Base-by-base conservation (phyloP, 2,888 invertebrate species). In the Augiades crinisus region DNA sequence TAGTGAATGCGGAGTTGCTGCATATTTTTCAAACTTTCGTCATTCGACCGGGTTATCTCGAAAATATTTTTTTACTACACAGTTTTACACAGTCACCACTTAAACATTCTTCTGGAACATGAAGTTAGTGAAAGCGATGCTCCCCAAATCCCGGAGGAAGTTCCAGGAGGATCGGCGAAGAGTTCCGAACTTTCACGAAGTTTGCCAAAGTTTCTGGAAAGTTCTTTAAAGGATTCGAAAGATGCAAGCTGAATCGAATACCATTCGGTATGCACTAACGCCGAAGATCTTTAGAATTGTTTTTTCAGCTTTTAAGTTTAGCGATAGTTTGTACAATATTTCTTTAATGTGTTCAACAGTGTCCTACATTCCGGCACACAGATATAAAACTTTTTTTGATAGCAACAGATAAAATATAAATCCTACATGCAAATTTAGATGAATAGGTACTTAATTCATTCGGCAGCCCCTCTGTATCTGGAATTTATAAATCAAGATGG, bases 181-280 rank as follows among this genome's bases (percentile, higher is more conserved):
- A 51, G 44, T 51, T 51, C 31, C 41, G 37, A 53, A 53, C 47
- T 58, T 47, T 43, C 21, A 17, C 38, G 51, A 51, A 43, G 40
- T 55, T 14, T 46, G 19, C 16, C 19, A 41, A 57, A 57, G 49
- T 58, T 58, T 27, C 38, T 7, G 8, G 33, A 44, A 57, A 56
- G 47, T 54, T 57, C 12, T 24, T 51, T 44, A 51, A 51, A 37
- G 51, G 51, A 37, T 51, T 51, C 51, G 36, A 44, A 45, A 33
- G 36, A 55, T 40, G 55, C 49, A 51, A 51, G n/a, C n/a, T n/a
- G 44, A 22, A 51, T 45, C 49, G 55, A 54, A 56, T 55, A 53
- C 51, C 49, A 45, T 54, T 54, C 38, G 22, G 55, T 51, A 51
- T 53, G 47, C 46, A 30, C 21, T 22, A 27, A 36, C 19, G 30